Percentiles rank a stretch among this genome's conserved stretches.
phyloP scores from a whole-genome alignment of 2,113 vertebrate species.

The Calonectris borealis region DNA sequence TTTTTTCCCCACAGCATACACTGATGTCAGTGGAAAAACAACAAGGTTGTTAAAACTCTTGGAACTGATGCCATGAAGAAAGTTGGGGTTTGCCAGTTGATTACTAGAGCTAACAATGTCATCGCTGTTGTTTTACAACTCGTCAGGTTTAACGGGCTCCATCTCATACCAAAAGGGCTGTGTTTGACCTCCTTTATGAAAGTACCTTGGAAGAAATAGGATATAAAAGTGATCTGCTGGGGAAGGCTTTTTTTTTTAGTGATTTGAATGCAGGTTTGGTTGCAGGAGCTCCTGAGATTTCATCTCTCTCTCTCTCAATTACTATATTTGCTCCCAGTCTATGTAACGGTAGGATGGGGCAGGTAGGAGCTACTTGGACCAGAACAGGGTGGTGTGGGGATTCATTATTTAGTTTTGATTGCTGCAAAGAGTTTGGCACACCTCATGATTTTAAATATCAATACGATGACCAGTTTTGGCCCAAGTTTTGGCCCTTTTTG shows the following conservation, averaged over 20 bases:
- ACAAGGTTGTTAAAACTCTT: neutral
- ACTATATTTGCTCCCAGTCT: neutral
- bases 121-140: neutral
- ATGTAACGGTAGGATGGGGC: fast-evolving
- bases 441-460: neutral
- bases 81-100: neutral
- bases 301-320: neutral
- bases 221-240: neutral
- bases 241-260: neutral
- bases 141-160: neutral
- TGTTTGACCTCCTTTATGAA: neutral
- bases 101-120: neutral
- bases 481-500: neutral
- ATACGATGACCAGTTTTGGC: neutral
- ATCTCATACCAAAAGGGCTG: neutral
- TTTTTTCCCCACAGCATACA: neutral
- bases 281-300: neutral
- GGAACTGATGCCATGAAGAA: neutral
- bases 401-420: neutral
- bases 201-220: neutral
- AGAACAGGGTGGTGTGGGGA: neutral
- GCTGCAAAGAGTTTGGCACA: neutral
- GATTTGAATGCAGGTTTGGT: neutral
- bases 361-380: neutral
- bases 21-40: neutral